Conservation (phyloP, 35 echinoderm and acorn worm genomes). For the Holothuria glaberrima region DNA sequence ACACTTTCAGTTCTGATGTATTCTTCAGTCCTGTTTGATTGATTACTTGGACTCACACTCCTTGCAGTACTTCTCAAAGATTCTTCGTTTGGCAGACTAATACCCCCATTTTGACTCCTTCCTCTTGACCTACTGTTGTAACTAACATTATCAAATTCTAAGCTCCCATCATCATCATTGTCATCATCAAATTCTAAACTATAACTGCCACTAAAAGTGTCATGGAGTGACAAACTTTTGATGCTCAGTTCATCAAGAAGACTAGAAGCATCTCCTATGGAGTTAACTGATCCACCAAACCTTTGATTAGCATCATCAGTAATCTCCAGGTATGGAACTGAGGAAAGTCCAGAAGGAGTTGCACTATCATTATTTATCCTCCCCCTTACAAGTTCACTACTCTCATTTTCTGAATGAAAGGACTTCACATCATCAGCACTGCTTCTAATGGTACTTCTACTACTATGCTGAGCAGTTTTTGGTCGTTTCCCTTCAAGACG, state of each 20-base stretch:
- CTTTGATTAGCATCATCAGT: no score
- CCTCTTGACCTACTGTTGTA: neutral
- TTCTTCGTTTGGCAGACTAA: slow-evolving; percentile 7
- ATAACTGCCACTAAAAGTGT: slow-evolving; percentile 28
- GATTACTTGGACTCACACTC: neutral
- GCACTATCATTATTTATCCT: neutral
- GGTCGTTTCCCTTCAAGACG: neutral
- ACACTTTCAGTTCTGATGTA: slow-evolving; percentile 66
- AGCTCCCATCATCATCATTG: slow-evolving; percentile 1
- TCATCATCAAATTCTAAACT: slow-evolving; percentile 39
- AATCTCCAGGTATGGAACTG: no score
- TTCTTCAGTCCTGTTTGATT: slow-evolving; percentile 42
- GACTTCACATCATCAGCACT: no score
- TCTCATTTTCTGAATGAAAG: no score
- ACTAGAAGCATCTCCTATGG: slow-evolving; percentile 28
- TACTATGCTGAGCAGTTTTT: neutral
- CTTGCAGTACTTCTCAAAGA: neutral
- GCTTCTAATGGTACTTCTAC: no score
- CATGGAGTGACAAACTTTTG: slow-evolving; percentile 24
- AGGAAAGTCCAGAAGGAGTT: no score
- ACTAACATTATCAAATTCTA: slow-evolving; percentile 9
- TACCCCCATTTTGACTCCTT: neutral
- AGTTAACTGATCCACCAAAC: neutral
- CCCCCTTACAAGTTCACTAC: neutral
- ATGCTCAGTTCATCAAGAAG: slow-evolving; percentile 14